phyloP scores from a whole-genome alignment of 1,140 invertebrate genomes.

The Brachystomella parvula region DNA sequence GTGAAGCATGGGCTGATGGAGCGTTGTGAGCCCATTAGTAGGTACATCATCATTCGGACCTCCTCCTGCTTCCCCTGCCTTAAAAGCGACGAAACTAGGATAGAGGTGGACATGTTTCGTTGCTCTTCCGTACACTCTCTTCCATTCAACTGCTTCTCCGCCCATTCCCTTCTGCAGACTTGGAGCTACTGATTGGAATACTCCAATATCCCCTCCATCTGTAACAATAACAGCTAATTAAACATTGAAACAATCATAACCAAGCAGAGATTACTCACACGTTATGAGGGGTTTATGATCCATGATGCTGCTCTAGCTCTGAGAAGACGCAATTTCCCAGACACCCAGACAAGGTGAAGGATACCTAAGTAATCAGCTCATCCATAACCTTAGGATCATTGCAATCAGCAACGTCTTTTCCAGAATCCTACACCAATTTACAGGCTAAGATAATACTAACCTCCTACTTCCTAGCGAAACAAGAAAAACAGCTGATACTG shows the following conservation, averaged over 20 bases:
- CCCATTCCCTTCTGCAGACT: conserved; percentile 68
- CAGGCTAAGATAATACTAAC: too few relatives aligned
- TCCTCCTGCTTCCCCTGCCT: conserved; percentile 39
- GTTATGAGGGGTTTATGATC: conserved; percentile 27
- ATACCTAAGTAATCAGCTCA: too few relatives aligned
- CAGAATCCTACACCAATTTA: too few relatives aligned
- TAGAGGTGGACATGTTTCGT: conserved; percentile 74
- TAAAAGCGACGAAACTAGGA: conserved; percentile 73
- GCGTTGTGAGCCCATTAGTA: conserved; percentile 34
- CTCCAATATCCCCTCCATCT: conserved; percentile 81
- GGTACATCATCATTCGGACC: conserved; percentile 46
- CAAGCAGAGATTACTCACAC: conserved; percentile 15
- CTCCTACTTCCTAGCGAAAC: too few relatives aligned
- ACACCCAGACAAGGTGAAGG: too few relatives aligned
- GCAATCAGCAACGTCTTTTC: too few relatives aligned
- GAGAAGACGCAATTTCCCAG: background rate
- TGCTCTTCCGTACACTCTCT: conserved; percentile 68
- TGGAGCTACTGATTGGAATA: conserved; percentile 74
- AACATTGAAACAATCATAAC: background rate
- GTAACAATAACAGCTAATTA: conserved; percentile 10
- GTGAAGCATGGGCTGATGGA: conserved; percentile 79
- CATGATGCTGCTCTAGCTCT: conserved; percentile 12
- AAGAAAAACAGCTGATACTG: too few relatives aligned
- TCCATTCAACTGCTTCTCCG: conserved; percentile 80
- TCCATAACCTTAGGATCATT: too few relatives aligned